Base-by-base conservation (phyloP, 2,888 invertebrate genomes). In the Callinectes sapidus region DNA sequence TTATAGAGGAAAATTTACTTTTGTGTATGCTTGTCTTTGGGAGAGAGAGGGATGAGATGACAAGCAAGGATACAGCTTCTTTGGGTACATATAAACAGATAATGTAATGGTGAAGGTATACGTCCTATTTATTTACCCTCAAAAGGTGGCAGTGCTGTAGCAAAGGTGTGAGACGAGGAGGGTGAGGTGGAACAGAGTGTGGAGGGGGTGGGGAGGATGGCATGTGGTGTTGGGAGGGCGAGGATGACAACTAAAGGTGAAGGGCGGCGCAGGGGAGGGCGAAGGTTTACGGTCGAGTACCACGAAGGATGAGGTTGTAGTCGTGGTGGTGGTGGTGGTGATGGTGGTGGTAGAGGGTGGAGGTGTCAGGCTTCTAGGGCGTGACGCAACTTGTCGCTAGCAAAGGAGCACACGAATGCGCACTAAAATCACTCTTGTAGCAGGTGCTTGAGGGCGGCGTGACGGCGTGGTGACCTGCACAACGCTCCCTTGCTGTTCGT, bases 191-290 rank as follows among this genome's bases (percentile, higher is more conserved):
- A n/a, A 8, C 28, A 13, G 71, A 71, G 71, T 28, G 28, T 6
- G 28, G 71, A 13, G 71, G 28, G 71, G 71, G 28, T 6, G 28
- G 71, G 28, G 28, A 28, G 71, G 71, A 28, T 71, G 71, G n/a
- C n/a, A 13, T 81, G 81, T 32, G 32, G 81, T 81, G 35, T 16
- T 81, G 81, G 35, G 14, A 81, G 81, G 35, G 35, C 14, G 81
- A 81, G 35, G 81, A 81, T 81, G 81, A 81, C 81, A 18, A 13
- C 35, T 81, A 35, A 81, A 81, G 81, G 32, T 81, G 35, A 81
- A 81, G 81, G 71, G 71, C 71, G 71, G 71, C 28, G n/a, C 28
- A 71, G 71, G 0, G 28, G 71, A 71, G 71, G 71, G 28, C 71
- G 71, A 71, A 28, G 71, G 71, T 71, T 71, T 71, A n/a, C 28